These are phyloP conservation scores for Poecilia velifera DNA, from an alignment of 2,797 vertebrate species.

Conservation along the genomic window DNA sequence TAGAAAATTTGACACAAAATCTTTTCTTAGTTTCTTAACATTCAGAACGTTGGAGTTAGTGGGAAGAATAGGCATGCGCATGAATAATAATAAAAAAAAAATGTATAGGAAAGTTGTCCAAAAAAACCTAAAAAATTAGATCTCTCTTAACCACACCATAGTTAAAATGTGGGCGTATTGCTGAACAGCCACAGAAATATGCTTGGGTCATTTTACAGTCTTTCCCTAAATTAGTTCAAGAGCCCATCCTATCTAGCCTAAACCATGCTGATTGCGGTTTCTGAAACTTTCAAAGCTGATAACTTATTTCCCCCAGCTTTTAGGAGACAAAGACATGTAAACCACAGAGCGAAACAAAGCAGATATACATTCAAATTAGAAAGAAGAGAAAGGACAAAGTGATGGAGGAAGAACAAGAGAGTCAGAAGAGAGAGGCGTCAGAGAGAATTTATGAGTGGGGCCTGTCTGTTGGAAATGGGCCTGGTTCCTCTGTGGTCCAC, in stretches of 20 bases:
- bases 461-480: slow-evolving; percentile 74
- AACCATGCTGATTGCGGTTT: slow-evolving; percentile 8
- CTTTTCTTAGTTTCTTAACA: background rate
- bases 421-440: slow-evolving; percentile 70
- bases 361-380: slow-evolving; percentile 2
- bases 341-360: background rate
- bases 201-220: background rate
- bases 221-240: background rate
- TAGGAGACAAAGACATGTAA: slow-evolving; percentile 38
- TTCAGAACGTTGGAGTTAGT: background rate
- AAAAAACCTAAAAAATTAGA: background rate
- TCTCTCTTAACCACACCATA: background rate
- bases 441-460: slow-evolving; percentile 79
- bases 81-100: background rate
- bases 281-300: slow-evolving; percentile 34
- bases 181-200: slow-evolving; percentile 5
- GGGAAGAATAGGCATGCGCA: background rate
- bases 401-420: slow-evolving; percentile 50
- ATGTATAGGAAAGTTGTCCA: background rate
- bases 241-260: background rate
- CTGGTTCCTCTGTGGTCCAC: slow-evolving; percentile 78
- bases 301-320: slow-evolving; percentile 26
- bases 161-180: background rate
- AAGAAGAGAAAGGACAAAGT: slow-evolving; percentile 12
- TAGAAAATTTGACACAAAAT: background rate